These are phyloP conservation scores for Ceratosolen fusciceps DNA, from an alignment of 1,140 invertebrate genomes.

Conservation along the genomic window DNA sequence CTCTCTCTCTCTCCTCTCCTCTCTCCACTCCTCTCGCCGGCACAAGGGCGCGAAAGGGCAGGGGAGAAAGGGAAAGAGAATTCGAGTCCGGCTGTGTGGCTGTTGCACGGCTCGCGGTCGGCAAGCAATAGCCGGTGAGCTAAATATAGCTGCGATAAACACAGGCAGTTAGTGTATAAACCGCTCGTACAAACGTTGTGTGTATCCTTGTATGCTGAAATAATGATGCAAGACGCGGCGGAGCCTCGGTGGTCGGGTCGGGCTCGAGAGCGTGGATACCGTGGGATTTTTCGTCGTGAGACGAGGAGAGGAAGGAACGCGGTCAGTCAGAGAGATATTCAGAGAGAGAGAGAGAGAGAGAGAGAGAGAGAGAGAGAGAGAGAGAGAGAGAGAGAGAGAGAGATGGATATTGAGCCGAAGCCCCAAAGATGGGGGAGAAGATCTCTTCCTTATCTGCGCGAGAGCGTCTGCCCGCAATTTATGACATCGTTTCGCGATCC, in stretches of 20 bases:
- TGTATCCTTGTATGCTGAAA: constrained; percentile 59
- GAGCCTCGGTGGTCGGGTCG: constrained; percentile 39
- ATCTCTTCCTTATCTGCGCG: constrained; percentile 34
- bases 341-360: constrained; percentile 29
- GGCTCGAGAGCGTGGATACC: background rate
- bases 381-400: constrained; percentile 25
- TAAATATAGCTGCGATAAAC: constrained; percentile 67
- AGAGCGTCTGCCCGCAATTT: constrained; percentile 15
- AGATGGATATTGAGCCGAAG: too few species aligned
- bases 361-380: constrained; percentile 9
- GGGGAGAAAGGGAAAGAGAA: constrained; percentile 3
- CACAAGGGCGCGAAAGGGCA: background rate
- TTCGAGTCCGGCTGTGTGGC: background rate
- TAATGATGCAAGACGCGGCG: constrained; percentile 51
- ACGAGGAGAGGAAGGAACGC: background rate
- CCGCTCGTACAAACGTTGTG: constrained; percentile 47
- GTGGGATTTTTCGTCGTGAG: constrained; percentile 44
- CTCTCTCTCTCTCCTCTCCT: background rate
- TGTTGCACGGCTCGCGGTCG: constrained; percentile 53
- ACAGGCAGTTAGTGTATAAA: constrained; percentile 60
- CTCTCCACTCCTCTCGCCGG: background rate
- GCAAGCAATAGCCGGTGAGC: constrained; percentile 60
- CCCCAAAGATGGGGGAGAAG: background rate
- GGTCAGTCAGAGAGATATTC: constrained; percentile 1
- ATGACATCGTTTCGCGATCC: constrained; percentile 33